Conservation (phyloP, 2,113 vertebrate species). For the Atrichornis clamosus region DNA sequence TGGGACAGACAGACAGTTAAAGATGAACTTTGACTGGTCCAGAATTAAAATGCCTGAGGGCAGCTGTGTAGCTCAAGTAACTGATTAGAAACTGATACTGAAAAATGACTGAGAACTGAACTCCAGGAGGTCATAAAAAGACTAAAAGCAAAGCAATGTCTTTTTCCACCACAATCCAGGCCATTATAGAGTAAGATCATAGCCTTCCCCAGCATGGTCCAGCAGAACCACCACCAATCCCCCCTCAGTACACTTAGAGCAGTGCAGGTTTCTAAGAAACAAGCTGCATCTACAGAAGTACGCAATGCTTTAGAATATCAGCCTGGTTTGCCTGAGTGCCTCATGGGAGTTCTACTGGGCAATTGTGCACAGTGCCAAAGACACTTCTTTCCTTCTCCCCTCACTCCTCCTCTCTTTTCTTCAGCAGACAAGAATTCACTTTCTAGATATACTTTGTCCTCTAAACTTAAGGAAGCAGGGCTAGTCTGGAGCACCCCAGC, state of each 20-base stretch:
- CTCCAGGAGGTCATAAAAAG: background rate
- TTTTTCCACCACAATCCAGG: background rate
- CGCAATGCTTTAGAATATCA: background rate
- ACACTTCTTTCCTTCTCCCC: background rate
- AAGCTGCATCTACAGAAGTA: background rate
- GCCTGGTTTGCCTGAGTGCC: background rate
- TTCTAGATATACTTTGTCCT: background rate
- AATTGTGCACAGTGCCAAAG: background rate
- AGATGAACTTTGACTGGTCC: background rate
- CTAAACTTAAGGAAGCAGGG: background rate
- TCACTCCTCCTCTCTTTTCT: background rate
- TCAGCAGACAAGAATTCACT: background rate
- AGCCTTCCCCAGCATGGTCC: background rate
- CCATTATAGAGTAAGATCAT: background rate
- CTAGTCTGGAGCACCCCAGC: background rate
- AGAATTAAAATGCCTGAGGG: constrained; percentile 4
- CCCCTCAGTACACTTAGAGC: fast-evolving
- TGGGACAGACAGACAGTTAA: background rate
- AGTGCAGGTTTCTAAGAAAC: background rate
- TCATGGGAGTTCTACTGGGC: background rate
- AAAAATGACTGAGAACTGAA: background rate
- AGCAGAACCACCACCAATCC: background rate
- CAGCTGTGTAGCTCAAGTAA: constrained; percentile 44
- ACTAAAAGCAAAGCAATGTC: background rate
- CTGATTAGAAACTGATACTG: constrained; percentile 30